Conservation (phyloP, 2,113 vertebrate genomes). For the Amia ocellicauda region DNA sequence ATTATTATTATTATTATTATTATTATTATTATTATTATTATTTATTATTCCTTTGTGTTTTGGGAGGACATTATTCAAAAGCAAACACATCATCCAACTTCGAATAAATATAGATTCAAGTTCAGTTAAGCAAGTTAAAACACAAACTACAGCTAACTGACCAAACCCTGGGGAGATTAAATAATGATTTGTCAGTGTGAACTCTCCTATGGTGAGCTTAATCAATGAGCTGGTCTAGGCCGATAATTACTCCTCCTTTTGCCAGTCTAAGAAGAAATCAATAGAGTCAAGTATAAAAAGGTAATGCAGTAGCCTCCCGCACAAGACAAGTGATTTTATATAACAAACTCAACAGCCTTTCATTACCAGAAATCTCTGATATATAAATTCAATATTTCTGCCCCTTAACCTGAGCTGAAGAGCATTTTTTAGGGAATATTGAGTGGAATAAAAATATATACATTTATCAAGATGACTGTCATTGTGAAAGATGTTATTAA, state of each 20-base stretch:
- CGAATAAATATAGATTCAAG: constrained; percentile 31
- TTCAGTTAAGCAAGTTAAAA: constrained; percentile 44
- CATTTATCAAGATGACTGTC: too few relatives aligned
- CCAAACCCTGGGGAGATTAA: constrained; percentile 60
- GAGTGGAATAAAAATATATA: too few relatives aligned
- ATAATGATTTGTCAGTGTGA: constrained; percentile 71
- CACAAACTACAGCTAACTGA: constrained; percentile 58
- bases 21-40: constrained; percentile 20
- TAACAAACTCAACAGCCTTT: constrained; percentile 12
- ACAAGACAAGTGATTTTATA: constrained; percentile 42
- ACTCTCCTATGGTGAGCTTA: constrained; percentile 64
- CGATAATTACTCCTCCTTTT: constrained; percentile 79
- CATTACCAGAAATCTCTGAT: background rate
- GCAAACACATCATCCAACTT: constrained; percentile 18
- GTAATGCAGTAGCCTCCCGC: constrained; percentile 26
- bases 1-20: too few relatives aligned
- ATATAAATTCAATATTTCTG: too few relatives aligned
- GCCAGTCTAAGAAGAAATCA: constrained; percentile 79
- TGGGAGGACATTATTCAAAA: background rate
- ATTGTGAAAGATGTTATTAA: too few relatives aligned
- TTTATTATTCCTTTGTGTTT: constrained; percentile 12
- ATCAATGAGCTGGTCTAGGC: constrained; percentile 80
- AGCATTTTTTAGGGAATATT: too few relatives aligned
- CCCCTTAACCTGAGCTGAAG: too few relatives aligned
- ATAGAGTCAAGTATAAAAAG: constrained; percentile 70